These are phyloP conservation scores for Lacerta viridis DNA, from an alignment of 2,797 vertebrate genomes.

Conservation along the genomic window DNA sequence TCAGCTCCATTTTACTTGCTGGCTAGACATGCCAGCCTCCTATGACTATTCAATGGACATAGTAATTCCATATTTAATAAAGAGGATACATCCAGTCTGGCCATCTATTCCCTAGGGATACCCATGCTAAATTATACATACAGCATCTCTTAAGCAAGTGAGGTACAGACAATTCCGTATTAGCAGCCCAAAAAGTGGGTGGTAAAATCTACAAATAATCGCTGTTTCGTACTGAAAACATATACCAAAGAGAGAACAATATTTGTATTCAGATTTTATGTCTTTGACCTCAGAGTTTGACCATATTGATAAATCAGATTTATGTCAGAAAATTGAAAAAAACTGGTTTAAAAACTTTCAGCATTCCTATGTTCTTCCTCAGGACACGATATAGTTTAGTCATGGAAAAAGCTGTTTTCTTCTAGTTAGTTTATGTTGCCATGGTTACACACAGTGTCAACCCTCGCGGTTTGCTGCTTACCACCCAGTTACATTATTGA, in stretches of 20 bases:
- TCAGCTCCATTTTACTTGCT: neutral
- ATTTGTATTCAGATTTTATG: neutral
- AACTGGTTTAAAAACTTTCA: neutral
- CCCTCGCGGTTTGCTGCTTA: neutral
- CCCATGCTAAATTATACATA: neutral
- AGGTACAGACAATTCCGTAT: neutral
- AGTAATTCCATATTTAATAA: neutral
- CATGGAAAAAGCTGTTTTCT: neutral
- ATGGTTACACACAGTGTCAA: neutral
- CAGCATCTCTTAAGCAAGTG: neutral
- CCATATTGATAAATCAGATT: neutral
- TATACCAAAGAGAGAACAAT: neutral
- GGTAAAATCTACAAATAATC: neutral
- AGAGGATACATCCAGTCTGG: neutral
- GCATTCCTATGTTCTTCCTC: neutral
- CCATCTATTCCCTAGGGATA: too few species aligned
- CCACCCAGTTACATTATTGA: neutral
- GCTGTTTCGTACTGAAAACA: neutral
- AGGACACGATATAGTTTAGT: neutral
- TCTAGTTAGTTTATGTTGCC: neutral
- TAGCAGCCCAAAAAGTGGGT: neutral
- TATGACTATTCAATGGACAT: neutral
- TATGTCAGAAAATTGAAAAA: neutral
- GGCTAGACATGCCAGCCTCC: neutral
- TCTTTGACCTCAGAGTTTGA: neutral